These are phyloP conservation scores for Venustoraphidia nigricollis DNA, from an alignment of 2,888 invertebrate species.

Conservation along the genomic window DNA sequence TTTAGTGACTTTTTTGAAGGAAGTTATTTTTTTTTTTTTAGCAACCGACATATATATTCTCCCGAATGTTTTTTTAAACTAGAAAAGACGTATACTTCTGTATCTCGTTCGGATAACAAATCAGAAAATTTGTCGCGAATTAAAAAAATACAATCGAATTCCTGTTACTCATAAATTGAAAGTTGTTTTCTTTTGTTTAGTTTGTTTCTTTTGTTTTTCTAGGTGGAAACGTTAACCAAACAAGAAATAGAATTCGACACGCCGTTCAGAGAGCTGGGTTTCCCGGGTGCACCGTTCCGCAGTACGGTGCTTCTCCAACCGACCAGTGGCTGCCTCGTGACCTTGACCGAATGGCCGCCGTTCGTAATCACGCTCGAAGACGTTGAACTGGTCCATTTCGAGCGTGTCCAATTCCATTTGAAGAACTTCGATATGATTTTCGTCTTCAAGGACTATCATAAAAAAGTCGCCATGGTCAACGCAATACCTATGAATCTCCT, in stretches of 20 bases:
- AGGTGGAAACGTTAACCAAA: slow-evolving; percentile 86
- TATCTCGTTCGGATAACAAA: too few relatives aligned
- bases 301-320: slow-evolving; percentile 93
- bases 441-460: slow-evolving; percentile 93
- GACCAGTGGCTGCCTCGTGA: slow-evolving; percentile 94
- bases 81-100: too few relatives aligned
- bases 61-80: too few relatives aligned
- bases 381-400: slow-evolving; percentile 96
- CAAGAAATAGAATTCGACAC: slow-evolving; percentile 97
- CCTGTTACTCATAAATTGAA: neutral
- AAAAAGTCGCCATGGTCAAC: slow-evolving; percentile 91
- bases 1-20: too few relatives aligned
- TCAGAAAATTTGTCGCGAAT: too few relatives aligned
- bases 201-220: slow-evolving; percentile 2
- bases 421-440: slow-evolving; percentile 99
- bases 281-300: slow-evolving; percentile 93
- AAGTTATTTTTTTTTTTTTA: neutral
- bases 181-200: neutral
- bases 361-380: slow-evolving; percentile 97
- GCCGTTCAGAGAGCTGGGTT: slow-evolving; percentile 94
- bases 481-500: slow-evolving; percentile 99
- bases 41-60: too few relatives aligned
- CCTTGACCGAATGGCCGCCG: slow-evolving; percentile 97
- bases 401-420: slow-evolving; percentile 94
- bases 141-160: too few relatives aligned